Percentiles rank a stretch among this genome's conserved stretches.
Evolutionary conservation across 2,888 invertebrate species (phyloP).

Genomic region (Nomada goodeniana): DNA sequence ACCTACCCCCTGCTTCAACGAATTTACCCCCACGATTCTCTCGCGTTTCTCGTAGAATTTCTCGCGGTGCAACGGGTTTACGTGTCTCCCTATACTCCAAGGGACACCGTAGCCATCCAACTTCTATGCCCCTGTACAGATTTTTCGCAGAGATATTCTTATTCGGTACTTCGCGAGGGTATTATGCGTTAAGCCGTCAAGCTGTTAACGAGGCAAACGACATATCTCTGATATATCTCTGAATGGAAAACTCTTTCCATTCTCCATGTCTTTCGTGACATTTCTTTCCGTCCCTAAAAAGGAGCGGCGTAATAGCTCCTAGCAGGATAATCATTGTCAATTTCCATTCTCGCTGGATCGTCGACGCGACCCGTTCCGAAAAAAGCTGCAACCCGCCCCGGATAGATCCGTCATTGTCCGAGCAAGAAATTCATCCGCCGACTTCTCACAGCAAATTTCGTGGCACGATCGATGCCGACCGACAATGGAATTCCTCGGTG

Average conservation of each 20-base stretch:
- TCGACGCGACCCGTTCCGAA: slow-evolving; percentile 9
- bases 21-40: slow-evolving; percentile 34
- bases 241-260: neutral
- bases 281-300: neutral
- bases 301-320: neutral
- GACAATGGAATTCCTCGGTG: slow-evolving; percentile 48
- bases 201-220: neutral
- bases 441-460: slow-evolving; percentile 48
- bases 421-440: slow-evolving; percentile 41
- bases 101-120: neutral
- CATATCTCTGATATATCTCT: no score
- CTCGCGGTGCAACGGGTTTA: slow-evolving; percentile 2
- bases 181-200: neutral
- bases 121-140: neutral
- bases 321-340: slow-evolving; percentile 22
- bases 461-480: slow-evolving; percentile 22
- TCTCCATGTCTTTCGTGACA: neutral
- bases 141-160: neutral
- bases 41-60: neutral
- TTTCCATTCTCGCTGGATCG: slow-evolving; percentile 21
- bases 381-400: neutral
- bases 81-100: neutral
- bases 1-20: slow-evolving; percentile 24
- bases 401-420: slow-evolving; percentile 40
- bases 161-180: neutral